Percentiles rank a stretch among this genome's conserved stretches.
phyloP scores from a whole-genome alignment of 2,113 vertebrate species.

The Pygoscelis antarcticus region DNA sequence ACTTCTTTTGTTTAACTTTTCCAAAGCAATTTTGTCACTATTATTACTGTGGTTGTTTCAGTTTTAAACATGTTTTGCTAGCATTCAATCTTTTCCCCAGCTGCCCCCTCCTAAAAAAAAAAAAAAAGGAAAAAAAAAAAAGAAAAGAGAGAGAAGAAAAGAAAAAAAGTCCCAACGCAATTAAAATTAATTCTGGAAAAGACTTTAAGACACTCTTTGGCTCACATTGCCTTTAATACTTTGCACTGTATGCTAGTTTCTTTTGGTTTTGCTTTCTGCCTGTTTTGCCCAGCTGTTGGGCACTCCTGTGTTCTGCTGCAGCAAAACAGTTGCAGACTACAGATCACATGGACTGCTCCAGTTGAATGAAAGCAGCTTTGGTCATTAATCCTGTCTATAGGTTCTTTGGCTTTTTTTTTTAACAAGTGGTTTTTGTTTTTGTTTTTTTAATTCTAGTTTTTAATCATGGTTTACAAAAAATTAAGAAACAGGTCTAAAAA shows the following conservation, averaged over 20 bases:
- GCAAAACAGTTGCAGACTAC: constrained; percentile 43
- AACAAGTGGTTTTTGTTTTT: neutral
- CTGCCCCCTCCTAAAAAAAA: neutral
- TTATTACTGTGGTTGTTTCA: constrained; percentile 56
- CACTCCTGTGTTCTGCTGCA: neutral
- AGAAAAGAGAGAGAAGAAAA: neutral
- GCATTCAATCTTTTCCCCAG: constrained; percentile 56
- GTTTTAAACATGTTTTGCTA: constrained; percentile 64
- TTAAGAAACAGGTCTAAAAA: neutral
- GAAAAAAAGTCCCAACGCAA: neutral
- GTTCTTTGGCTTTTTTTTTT: neutral
- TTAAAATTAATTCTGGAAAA: constrained; percentile 13
- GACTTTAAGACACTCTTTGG: neutral
- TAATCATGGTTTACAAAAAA: neutral
- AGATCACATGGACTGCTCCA: neutral
- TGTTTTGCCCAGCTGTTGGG: constrained; percentile 60
- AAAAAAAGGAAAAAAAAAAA: too few species aligned
- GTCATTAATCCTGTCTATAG: neutral
- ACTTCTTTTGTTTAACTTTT: constrained; percentile 64
- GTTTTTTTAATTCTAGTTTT: neutral
- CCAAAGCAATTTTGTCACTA: constrained; percentile 66
- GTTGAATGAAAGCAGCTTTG: constrained; percentile 34
- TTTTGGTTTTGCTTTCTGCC: neutral
- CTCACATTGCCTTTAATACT: neutral
- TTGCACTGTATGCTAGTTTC: neutral